These are phyloP conservation scores for Epistrophe grossulariae DNA, from an alignment of 2,888 invertebrate species.

Conservation along the genomic window DNA sequence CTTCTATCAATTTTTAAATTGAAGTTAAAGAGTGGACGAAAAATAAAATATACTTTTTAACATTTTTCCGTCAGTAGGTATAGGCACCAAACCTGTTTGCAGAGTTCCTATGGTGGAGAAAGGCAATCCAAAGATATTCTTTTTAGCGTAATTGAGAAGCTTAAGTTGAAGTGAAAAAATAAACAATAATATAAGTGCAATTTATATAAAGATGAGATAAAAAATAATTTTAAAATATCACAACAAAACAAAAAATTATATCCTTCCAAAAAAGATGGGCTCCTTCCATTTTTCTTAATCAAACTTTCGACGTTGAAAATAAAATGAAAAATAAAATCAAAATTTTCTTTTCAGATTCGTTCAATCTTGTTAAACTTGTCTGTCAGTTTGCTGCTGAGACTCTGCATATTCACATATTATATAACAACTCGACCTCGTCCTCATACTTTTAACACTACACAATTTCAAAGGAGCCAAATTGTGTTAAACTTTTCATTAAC, in stretches of 20 bases:
- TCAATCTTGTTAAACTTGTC: neutral
- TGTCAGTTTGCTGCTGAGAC: neutral
- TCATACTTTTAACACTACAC: neutral
- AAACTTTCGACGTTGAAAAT: neutral
- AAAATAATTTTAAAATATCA: neutral
- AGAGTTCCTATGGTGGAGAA: neutral
- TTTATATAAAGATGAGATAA: slow-evolving; percentile 6
- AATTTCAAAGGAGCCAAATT: slow-evolving; percentile 18
- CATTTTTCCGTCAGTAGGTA: neutral
- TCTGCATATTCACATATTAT: neutral
- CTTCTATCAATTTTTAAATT: slow-evolving; percentile 32
- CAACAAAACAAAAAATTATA: neutral
- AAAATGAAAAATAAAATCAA: slow-evolving; percentile 2
- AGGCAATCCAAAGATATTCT: neutral
- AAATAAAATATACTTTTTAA: slow-evolving; percentile 13
- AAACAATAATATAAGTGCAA: neutral
- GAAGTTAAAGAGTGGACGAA: slow-evolving; percentile 23
- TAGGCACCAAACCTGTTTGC: neutral
- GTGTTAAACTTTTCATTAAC: slow-evolving; percentile 37
- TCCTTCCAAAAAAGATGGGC: neutral
- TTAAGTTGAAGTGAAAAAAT: neutral
- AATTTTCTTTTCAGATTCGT: slow-evolving; percentile 17
- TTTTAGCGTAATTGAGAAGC: slow-evolving; percentile 17
- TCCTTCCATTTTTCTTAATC: neutral
- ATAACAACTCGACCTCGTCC: too few relatives aligned